Base-by-base conservation (phyloP, 2,888 invertebrate genomes). In the Byasa hedistus region DNA sequence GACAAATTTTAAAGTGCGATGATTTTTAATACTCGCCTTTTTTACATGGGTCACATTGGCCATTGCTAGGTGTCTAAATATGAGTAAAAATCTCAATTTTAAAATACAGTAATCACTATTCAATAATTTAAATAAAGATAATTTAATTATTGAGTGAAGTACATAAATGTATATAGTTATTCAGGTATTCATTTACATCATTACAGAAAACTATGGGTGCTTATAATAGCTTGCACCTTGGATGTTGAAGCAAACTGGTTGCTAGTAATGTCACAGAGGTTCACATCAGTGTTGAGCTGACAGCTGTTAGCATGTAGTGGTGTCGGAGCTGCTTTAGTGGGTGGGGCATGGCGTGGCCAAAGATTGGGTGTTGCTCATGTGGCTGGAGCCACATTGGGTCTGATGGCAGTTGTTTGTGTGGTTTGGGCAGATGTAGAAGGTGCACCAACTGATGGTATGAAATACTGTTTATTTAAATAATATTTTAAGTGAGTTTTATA, bases 201-300 rank as follows among this genome's bases (percentile, higher is more conserved):
- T 68, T 44, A 27, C 95, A 79, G 91, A 69, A 80, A 79, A 78
- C 91, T 90, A 90, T 96, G 96, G 95, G 93, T 96, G 73, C 94
- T 97, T 76, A 86, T 96, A 69, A 85, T 97, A 71, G 92, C 97
- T 19, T 96, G 96, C 39, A 85, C 95, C 61, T 93, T 96, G 69
- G 97, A 97, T 80, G 97, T 97, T n/a, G 96, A 97, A 87, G 97
- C 97, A 8, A 95, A 96, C 80, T 97, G 95, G 83, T 88, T 97
- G 69, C 93, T 97, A 69, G 96, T 96, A 21, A 94, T 95, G 80
- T 96, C 97, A 0, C 97, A 97, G 86, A 76, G 92, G 17, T 92
- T 86, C 74, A 92, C 92, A 0, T 92, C 92, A 1, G 91, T 90
- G 55, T 75, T 92, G 69, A 89, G 89, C 86, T 94, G 95, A 88